Conservation (phyloP, 1,140 invertebrate genomes). For the Scaptodrosophila lebanonensis region DNA sequence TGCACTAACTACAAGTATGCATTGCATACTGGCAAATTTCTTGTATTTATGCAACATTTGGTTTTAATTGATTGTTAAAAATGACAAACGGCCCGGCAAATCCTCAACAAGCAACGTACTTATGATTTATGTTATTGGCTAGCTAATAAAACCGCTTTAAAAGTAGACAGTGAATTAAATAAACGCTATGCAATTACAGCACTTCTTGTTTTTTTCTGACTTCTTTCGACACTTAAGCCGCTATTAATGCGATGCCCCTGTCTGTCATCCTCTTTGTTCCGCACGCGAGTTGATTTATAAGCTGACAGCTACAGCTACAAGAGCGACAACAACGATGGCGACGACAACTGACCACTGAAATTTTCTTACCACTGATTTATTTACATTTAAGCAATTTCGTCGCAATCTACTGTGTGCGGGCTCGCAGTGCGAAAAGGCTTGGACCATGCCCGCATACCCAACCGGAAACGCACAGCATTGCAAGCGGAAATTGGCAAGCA, state of each 20-base stretch:
- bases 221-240: conserved; percentile 52
- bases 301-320: conserved; percentile 58
- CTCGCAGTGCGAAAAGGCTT: conserved; percentile 9
- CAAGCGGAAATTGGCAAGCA: conserved; percentile 69
- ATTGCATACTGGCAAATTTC: conserved; percentile 47
- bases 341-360: conserved; percentile 55
- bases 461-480: conserved; percentile 63
- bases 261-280: conserved; percentile 49
- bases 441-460: not conserved
- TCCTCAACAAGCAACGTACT: conserved; percentile 1
- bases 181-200: conserved; percentile 59
- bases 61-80: conserved; percentile 70
- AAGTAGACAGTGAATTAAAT: conserved; percentile 45
- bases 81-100: conserved; percentile 65
- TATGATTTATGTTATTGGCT: conserved; percentile 45
- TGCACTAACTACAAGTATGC: conserved; percentile 21
- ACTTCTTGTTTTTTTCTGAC: conserved; percentile 35
- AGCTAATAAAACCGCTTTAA: conserved; percentile 60
- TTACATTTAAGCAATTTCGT: conserved; percentile 74
- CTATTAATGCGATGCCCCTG: conserved; percentile 54
- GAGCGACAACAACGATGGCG: conserved; percentile 28
- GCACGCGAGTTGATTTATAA: conserved; percentile 64
- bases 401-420: conserved; percentile 47
- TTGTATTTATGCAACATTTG: conserved; percentile 74
- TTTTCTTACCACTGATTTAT: conserved; percentile 75